Conservation (phyloP, 2,797 vertebrate genomes). For the Notoglanidium macrostoma region DNA sequence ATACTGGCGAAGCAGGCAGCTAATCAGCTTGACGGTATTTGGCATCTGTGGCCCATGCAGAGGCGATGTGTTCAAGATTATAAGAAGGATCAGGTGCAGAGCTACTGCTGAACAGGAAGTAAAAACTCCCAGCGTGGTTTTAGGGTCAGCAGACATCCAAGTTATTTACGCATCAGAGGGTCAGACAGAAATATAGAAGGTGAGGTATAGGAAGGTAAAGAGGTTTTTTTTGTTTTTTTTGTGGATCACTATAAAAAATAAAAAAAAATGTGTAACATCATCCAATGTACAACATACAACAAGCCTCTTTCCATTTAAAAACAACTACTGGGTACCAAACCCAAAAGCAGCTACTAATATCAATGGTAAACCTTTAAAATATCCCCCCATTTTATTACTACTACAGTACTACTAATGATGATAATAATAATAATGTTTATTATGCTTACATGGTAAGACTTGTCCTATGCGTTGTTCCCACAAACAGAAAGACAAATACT, state of each 20-base stretch:
- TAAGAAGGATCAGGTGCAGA: neutral
- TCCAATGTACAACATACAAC: no score
- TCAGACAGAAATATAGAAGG: neutral
- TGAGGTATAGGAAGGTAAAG: neutral
- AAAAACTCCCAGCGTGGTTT: neutral
- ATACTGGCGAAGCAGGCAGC: conserved; percentile 56
- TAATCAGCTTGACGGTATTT: conserved; percentile 72
- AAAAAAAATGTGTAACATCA: neutral
- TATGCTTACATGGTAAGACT: no score
- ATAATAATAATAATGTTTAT: no score
- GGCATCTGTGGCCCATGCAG: conserved; percentile 61
- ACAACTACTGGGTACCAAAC: no score
- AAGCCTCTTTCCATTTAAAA: no score
- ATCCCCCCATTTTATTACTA: no score
- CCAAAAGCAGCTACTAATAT: no score
- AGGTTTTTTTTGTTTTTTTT: neutral
- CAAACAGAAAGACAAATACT: no score
- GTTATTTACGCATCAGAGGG: neutral
- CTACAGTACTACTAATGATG: no score
- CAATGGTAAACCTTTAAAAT: no score
- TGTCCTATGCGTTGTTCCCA: no score
- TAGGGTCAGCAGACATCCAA: neutral
- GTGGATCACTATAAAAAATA: neutral
- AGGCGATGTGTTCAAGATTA: conserved; percentile 46
- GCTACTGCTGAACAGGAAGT: neutral